Evolutionary conservation across 2,888 invertebrate species (phyloP).

Genomic region (Agrotis puta): DNA sequence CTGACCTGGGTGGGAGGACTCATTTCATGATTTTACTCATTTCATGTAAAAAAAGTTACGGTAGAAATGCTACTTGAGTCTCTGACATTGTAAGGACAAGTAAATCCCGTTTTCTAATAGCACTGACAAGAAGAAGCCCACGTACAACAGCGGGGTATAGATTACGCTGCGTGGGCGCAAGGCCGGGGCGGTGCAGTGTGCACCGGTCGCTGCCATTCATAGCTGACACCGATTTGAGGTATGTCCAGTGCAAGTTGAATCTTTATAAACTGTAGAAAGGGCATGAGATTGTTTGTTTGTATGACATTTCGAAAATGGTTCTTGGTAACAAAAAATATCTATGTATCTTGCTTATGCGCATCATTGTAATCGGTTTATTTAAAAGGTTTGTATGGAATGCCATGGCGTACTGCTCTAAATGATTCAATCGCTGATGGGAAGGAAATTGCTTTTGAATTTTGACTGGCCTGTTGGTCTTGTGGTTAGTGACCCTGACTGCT

Average conservation of each 20-base stretch:
- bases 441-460: no score
- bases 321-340: no score
- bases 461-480: no score
- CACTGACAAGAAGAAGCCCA: constrained; percentile 35
- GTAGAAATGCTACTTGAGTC: neutral
- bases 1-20: no score
- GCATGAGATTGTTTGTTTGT: neutral
- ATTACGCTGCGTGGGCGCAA: constrained; percentile 68
- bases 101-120: constrained; percentile 45
- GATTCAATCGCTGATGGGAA: no score
- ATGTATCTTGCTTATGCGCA: no score
- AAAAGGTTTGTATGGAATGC: no score
- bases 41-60: neutral
- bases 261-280: neutral
- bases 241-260: constrained; percentile 24
- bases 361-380: no score
- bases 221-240: constrained; percentile 34
- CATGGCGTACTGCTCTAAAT: no score
- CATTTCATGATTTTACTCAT: no score
- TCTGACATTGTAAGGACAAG: constrained; percentile 37
- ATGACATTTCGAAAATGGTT: no score
- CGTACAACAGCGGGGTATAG: constrained; percentile 57
- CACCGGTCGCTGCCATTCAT: constrained; percentile 59
- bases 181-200: constrained; percentile 64
- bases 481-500: no score